Evolutionary conservation across 2,888 invertebrate species (phyloP).

Genomic region (Gandaritis pyraliata): DNA sequence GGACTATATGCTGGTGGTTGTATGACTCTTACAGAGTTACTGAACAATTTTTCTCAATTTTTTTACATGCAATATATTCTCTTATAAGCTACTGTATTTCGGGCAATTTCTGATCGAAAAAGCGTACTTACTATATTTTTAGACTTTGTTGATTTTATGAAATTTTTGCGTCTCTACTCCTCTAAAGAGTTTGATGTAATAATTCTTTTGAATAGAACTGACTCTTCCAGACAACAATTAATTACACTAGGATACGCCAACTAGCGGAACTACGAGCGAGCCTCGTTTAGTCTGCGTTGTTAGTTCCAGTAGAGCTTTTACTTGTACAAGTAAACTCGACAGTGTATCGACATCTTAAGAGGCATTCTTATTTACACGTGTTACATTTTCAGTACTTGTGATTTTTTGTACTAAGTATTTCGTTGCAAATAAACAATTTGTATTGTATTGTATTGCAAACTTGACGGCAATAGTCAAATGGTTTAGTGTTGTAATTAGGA

Average conservation of each 20-base stretch:
- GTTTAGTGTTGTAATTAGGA: too few relatives aligned
- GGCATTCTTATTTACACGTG: too few relatives aligned
- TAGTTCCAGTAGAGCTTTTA: background rate
- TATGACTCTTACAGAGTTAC: too few relatives aligned
- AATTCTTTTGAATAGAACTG: conserved; percentile 41
- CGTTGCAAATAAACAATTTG: too few relatives aligned
- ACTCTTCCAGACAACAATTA: conserved; percentile 46
- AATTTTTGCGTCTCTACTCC: conserved; percentile 28
- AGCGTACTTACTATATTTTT: background rate
- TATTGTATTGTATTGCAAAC: too few relatives aligned
- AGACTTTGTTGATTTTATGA: background rate
- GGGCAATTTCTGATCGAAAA: background rate
- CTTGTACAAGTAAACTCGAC: background rate
- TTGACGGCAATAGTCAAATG: too few relatives aligned
- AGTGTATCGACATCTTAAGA: too few relatives aligned
- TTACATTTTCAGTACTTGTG: too few relatives aligned
- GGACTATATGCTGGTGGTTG: too few relatives aligned
- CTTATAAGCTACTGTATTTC: background rate
- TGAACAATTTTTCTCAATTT: too few relatives aligned
- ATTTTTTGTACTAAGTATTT: too few relatives aligned
- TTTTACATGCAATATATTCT: too few relatives aligned
- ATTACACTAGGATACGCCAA: conserved; percentile 43
- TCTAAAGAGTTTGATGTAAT: conserved; percentile 36
- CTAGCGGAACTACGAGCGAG: conserved; percentile 35
- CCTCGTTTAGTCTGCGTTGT: conserved; percentile 30